Percentiles rank a stretch among this genome's conserved stretches.
Conservation (phyloP, 1,140 invertebrate species). For the Bradysia coprophila region DNA sequence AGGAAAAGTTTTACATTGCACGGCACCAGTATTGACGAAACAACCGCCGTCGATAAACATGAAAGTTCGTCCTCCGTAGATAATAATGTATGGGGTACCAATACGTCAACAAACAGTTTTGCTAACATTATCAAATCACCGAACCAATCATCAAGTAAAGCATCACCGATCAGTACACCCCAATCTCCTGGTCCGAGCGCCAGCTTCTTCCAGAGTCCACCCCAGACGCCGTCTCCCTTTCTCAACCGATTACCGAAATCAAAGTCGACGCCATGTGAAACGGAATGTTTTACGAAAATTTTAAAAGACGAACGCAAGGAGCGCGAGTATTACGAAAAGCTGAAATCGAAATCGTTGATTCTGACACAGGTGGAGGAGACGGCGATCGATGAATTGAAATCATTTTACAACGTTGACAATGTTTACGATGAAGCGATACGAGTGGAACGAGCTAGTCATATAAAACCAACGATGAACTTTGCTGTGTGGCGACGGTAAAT, state of each 20-base stretch:
- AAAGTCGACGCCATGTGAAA: conserved; percentile 6
- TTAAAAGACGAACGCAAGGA: conserved; percentile 30
- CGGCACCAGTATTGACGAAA: neutral
- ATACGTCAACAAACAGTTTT: neutral
- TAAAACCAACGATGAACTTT: conserved; percentile 16
- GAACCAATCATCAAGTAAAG: neutral
- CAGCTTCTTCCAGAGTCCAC: neutral
- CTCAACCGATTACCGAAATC: neutral
- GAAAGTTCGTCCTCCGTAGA: conserved; percentile 6
- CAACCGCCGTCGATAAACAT: neutral
- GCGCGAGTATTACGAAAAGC: conserved; percentile 27
- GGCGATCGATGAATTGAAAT: conserved; percentile 40
- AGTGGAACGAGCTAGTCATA: conserved; percentile 24
- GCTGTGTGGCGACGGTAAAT: too few species aligned
- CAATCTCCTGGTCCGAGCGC: neutral
- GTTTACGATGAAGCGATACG: conserved; percentile 38
- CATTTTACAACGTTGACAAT: conserved; percentile 35
- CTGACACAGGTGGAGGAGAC: conserved; percentile 47
- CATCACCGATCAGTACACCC: neutral
- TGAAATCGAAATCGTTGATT: conserved; percentile 31
- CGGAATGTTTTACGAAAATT: conserved; percentile 26
- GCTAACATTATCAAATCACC: neutral
- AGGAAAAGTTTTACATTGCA: conserved; percentile 18
- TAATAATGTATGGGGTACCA: conserved; percentile 18
- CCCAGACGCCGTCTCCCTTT: too few species aligned